These are phyloP conservation scores for Fundulus diaphanus DNA, from an alignment of 2,797 vertebrate species.

Conservation along the genomic window DNA sequence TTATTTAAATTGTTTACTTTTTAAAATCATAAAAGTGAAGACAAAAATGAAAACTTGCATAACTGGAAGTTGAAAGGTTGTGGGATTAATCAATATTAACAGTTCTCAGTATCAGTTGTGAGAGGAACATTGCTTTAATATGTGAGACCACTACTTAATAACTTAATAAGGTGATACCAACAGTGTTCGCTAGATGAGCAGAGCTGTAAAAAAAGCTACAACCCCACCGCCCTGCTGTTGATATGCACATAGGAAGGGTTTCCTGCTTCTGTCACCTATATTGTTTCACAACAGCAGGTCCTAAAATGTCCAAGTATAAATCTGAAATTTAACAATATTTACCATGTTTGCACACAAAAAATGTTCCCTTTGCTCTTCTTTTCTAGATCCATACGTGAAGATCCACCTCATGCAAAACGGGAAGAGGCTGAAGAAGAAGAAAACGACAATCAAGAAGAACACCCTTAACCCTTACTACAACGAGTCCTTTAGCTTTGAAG, in stretches of 20 bases:
- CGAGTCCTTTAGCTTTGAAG: conserved; percentile 99
- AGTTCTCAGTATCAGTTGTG: no score
- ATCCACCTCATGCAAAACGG: conserved; percentile 99
- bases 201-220: no score
- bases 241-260: no score
- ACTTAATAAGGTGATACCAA: no score
- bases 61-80: no score
- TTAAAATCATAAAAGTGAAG: no score
- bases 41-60: background rate
- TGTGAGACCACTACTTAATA: no score
- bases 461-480: conserved; percentile 99
- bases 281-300: background rate
- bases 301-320: background rate
- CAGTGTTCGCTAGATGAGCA: no score
- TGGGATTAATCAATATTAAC: no score
- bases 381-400: conserved; percentile 96
- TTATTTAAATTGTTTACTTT: background rate
- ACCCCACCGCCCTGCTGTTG: no score
- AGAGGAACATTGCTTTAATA: no score
- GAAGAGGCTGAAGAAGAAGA: conserved; percentile 99
- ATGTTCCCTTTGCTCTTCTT: conserved; percentile 4
- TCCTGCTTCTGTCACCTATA: background rate
- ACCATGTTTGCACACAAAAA: background rate
- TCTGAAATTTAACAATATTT: background rate
- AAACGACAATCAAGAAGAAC: conserved; percentile 99